A percentile compares a stretch with the other conserved stretches of the same genome.
These are phyloP conservation scores for Apus apus DNA, from an alignment of 2,113 vertebrate genomes.

Conservation along the genomic window DNA sequence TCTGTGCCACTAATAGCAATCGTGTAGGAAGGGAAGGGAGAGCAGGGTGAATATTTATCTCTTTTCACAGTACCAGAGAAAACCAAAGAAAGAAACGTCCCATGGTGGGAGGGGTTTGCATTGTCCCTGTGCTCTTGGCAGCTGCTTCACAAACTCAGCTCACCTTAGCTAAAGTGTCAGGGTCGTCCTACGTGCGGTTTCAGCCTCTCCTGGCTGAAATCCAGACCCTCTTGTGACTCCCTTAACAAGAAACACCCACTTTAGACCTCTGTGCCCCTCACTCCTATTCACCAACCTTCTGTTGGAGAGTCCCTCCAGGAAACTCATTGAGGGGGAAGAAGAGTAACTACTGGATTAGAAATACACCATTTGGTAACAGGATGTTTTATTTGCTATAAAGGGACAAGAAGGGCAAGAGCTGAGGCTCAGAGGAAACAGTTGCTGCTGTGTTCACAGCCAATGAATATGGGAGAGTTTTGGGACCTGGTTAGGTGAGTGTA, in stretches of 20 bases:
- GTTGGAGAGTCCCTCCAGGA: neutral
- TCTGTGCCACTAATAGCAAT: neutral
- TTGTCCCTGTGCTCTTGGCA: fast-evolving
- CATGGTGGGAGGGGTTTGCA: fast-evolving
- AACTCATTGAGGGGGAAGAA: neutral
- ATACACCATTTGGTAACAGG: neutral
- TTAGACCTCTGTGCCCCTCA: neutral
- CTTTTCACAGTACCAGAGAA: neutral
- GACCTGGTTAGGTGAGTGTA: neutral
- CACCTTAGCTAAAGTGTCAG: neutral
- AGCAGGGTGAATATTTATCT: neutral
- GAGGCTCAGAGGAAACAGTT: neutral
- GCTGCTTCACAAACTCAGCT: neutral
- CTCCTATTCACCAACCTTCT: neutral
- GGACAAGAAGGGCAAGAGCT: neutral
- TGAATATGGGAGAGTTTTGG: neutral
- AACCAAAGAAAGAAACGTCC: neutral
- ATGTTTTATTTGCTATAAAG: neutral
- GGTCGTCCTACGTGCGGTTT: fast-evolving
- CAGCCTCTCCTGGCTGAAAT: neutral
- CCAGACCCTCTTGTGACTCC: neutral
- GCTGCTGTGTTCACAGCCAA: neutral
- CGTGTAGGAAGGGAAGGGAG: neutral
- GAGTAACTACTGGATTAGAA: neutral
- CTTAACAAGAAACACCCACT: neutral